Conservation (phyloP, 53 echinoderm and acorn worm species). For the Echinarachnius parma region DNA sequence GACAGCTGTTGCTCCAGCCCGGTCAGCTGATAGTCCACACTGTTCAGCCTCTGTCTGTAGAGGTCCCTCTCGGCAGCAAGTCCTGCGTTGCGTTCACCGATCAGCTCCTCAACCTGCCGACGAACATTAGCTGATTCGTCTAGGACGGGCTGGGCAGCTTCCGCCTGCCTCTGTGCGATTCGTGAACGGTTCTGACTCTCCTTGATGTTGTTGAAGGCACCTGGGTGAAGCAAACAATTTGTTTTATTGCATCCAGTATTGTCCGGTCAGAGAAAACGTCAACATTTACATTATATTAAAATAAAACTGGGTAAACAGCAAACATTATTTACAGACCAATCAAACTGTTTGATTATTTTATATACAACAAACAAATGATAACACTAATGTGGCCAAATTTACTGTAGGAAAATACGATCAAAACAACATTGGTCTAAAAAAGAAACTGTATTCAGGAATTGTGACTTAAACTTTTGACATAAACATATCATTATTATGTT, state of each 20-base stretch:
- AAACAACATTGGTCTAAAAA: too few relatives aligned
- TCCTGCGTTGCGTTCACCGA: conserved; percentile 58
- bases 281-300: too few relatives aligned
- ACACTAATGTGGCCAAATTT: too few relatives aligned
- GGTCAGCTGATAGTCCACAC: conserved; percentile 74
- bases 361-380: too few relatives aligned
- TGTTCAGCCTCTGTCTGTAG: conserved; percentile 57
- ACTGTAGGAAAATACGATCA: too few relatives aligned
- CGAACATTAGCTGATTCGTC: conserved; percentile 62
- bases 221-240: conserved; percentile 17
- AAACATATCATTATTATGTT: too few relatives aligned
- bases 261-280: too few relatives aligned
- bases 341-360: too few relatives aligned
- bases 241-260: not conserved
- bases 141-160: conserved; percentile 51
- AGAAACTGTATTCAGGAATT: too few relatives aligned
- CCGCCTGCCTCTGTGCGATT: conserved; percentile 62
- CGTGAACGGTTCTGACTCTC: conserved; percentile 76
- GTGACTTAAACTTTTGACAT: too few relatives aligned
- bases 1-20: conserved; percentile 74
- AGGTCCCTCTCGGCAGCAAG: conserved; percentile 52
- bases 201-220: conserved; percentile 84
- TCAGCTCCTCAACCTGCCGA: conserved; percentile 69
- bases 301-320: too few relatives aligned
- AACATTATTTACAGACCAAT: too few relatives aligned